phyloP scores from a whole-genome alignment of 2,888 invertebrate genomes.

The Eilema griseolum region DNA sequence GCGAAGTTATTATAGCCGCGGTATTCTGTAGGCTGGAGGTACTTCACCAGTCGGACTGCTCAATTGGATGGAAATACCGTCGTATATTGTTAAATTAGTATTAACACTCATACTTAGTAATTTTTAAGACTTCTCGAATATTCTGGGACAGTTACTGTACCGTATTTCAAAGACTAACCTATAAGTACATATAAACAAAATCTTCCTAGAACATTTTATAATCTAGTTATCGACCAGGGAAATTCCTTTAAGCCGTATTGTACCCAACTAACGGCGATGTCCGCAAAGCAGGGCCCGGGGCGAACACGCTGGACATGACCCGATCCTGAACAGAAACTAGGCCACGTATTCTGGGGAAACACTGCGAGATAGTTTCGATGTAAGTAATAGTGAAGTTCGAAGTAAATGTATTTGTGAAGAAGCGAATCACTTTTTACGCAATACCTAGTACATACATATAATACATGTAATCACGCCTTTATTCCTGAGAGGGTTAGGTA shows the following conservation, averaged over 20 bases:
- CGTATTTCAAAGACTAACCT: not conserved
- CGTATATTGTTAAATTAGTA: no score
- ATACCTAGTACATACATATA: no score
- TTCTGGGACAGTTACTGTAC: not conserved
- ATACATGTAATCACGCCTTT: no score
- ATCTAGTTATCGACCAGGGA: constrained; percentile 28
- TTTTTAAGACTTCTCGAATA: not conserved
- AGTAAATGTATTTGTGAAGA: not conserved
- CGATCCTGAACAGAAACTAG: constrained; percentile 48
- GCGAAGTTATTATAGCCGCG: no score
- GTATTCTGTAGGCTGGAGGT: no score
- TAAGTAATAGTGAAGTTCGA: not conserved
- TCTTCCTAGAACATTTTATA: constrained; percentile 29
- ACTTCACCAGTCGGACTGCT: no score
- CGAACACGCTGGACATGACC: constrained; percentile 59
- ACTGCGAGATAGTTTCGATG: not conserved
- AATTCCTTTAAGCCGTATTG: constrained; percentile 49
- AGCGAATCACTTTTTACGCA: no score
- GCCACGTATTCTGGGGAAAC: constrained; percentile 37
- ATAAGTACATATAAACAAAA: not conserved
- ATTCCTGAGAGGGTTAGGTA: no score
- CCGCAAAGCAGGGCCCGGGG: constrained; percentile 56
- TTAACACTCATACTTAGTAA: no score
- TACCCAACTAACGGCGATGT: constrained; percentile 43
- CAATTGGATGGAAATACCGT: no score